A percentile compares a stretch with the other conserved stretches of the same genome.
phyloP scores from a whole-genome alignment of 64 coral and sea anemone genomes.

The Catalaphyllia jardinei region DNA sequence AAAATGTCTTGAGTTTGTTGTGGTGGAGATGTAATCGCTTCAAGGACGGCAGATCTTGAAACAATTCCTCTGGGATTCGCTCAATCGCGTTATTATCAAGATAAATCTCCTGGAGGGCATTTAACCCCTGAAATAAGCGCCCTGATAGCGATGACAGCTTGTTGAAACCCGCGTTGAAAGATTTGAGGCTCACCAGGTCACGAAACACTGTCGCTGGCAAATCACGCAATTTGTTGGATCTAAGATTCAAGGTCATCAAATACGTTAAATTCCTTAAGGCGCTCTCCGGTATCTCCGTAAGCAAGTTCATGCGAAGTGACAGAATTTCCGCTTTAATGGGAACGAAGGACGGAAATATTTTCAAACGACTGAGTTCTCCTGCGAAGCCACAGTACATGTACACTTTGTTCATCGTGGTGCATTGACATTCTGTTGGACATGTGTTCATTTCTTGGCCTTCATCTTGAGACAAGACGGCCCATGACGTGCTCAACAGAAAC shows the following conservation, averaged over 20 bases:
- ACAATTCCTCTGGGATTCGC: constrained; percentile 60
- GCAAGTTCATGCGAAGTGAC: constrained; percentile 70
- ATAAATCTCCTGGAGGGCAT: constrained; percentile 60
- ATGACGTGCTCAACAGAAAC: background rate
- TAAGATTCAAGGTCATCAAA: constrained; percentile 72
- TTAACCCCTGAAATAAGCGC: constrained; percentile 63
- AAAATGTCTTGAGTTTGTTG: constrained; percentile 61
- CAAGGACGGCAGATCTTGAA: constrained; percentile 69
- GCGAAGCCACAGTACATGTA: constrained; percentile 51
- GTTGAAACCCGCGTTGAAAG: constrained; percentile 77
- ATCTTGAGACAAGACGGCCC: background rate
- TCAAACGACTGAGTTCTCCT: constrained; percentile 16
- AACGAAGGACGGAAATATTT: constrained; percentile 54
- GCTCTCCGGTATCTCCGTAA: constrained; percentile 51
- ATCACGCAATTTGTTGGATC: constrained; percentile 57
- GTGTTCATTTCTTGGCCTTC: background rate
- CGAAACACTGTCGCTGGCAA: constrained; percentile 73
- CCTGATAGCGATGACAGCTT: constrained; percentile 67
- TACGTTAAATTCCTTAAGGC: constrained; percentile 69
- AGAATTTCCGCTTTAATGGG: constrained; percentile 60
- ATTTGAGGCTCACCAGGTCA: constrained; percentile 63
- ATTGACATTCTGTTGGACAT: constrained; percentile 38
- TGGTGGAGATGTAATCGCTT: constrained; percentile 66
- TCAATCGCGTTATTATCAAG: constrained; percentile 67
- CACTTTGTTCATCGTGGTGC: background rate